phyloP scores from a whole-genome alignment of 37 sponge, comb jelly and placozoan genomes.

The Dysidea cf. avara region DNA sequence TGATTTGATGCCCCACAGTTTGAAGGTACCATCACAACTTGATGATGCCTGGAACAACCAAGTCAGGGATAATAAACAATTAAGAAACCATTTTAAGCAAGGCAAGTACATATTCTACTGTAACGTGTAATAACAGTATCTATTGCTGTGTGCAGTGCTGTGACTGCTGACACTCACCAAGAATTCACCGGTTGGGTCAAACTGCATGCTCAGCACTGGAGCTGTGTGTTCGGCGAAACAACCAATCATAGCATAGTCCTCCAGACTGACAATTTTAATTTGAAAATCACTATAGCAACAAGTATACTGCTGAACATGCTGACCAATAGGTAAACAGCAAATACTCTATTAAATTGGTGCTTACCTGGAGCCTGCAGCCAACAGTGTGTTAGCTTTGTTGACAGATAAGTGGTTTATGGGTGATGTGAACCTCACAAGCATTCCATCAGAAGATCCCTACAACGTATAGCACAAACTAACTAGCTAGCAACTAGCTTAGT shows the following conservation, averaged over 20 bases:
- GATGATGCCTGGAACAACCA: slow-evolving; percentile 44
- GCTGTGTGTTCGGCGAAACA: slow-evolving; percentile 63
- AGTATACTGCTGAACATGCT: no score
- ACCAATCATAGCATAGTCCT: slow-evolving; percentile 1
- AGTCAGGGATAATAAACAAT: not conserved
- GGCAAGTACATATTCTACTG: no score
- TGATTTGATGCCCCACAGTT: slow-evolving; percentile 51
- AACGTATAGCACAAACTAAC: not conserved
- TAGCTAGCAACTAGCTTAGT: not conserved
- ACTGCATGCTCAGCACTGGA: slow-evolving; percentile 62
- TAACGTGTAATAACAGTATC: no score
- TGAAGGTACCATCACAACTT: slow-evolving; percentile 68
- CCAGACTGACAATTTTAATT: slow-evolving; percentile 43
- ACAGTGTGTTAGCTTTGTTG: slow-evolving; percentile 14
- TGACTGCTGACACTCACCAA: no score
- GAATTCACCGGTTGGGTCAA: slow-evolving; percentile 45
- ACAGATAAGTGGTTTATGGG: slow-evolving; percentile 41
- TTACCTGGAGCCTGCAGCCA: slow-evolving; percentile 47
- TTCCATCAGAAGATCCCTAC: slow-evolving; percentile 2
- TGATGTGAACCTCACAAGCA: slow-evolving; percentile 52
- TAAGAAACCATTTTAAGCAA: not conserved
- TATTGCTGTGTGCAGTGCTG: no score
- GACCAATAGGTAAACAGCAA: no score
- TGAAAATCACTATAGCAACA: slow-evolving; percentile 47
- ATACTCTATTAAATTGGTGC: no score